phyloP scores from a whole-genome alignment of 2,113 vertebrate species.

The Oxygymnocypris stewartii region DNA sequence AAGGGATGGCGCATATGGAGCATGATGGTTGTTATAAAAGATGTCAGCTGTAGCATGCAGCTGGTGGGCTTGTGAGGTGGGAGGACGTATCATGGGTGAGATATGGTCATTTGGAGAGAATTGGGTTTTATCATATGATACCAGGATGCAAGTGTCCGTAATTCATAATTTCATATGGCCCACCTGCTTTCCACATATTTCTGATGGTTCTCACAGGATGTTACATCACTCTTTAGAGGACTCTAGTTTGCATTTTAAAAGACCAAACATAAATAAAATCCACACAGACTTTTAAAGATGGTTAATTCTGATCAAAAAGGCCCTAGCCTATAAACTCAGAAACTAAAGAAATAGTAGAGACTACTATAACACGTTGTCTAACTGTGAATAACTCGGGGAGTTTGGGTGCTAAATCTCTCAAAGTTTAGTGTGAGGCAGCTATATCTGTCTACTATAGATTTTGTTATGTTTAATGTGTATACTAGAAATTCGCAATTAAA shows the following conservation, averaged over 20 bases:
- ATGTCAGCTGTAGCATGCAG: constrained; percentile 26
- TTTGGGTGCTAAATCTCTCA: neutral
- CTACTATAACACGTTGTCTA: neutral
- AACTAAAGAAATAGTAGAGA: neutral
- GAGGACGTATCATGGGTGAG: constrained; percentile 25
- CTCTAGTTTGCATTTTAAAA: constrained; percentile 2
- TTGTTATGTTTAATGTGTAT: neutral
- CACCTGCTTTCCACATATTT: neutral
- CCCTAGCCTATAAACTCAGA: neutral
- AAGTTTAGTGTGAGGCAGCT: neutral
- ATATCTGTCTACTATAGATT: neutral
- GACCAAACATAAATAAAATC: neutral
- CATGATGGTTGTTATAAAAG: constrained; percentile 28
- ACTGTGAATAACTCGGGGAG: neutral
- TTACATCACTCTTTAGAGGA: constrained; percentile 16
- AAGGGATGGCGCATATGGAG: neutral
- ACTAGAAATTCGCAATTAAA: neutral
- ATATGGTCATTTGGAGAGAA: constrained; percentile 19
- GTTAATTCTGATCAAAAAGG: neutral
- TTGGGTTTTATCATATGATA: constrained; percentile 20
- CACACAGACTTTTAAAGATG: neutral
- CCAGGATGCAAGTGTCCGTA: constrained; percentile 1
- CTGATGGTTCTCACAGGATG: constrained; percentile 19
- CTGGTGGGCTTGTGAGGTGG: constrained; percentile 24
- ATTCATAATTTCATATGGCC: constrained; percentile 19